These are phyloP conservation scores for Chionomys nivalis DNA, from an alignment of 2,113 vertebrate species.

Conservation along the genomic window DNA sequence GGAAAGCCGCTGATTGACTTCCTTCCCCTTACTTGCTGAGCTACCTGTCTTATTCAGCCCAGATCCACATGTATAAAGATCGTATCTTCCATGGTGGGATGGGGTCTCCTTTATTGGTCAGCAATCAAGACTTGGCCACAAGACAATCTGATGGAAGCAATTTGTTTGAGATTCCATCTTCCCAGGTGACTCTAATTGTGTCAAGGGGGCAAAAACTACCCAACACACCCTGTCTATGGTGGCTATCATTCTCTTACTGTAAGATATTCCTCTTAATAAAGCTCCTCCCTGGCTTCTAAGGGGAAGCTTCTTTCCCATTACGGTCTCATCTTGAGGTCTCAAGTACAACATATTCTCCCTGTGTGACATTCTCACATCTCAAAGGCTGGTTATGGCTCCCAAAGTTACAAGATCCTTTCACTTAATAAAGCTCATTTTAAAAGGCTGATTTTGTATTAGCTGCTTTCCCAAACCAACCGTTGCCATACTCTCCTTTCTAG, in stretches of 20 bases:
- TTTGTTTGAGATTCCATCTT: neutral
- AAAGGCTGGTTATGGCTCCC: neutral
- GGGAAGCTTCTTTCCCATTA: neutral
- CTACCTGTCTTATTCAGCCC: neutral
- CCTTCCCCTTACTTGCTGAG: neutral
- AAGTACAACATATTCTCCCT: neutral
- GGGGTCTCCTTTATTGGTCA: neutral
- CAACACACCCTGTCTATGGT: neutral
- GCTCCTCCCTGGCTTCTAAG: neutral
- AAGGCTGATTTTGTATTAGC: neutral
- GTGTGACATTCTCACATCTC: neutral
- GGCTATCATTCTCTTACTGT: neutral
- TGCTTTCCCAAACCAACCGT: neutral
- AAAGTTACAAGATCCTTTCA: neutral
- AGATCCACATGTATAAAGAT: neutral
- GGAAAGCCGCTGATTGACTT: neutral
- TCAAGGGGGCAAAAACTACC: neutral
- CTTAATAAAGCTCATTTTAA: neutral
- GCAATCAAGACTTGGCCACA: neutral
- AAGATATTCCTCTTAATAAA: neutral
- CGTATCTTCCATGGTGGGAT: neutral
- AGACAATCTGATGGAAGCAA: neutral
- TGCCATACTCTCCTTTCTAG: neutral
- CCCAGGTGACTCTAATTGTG: neutral
- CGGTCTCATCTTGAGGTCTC: neutral